Evolutionary conservation across 2,888 invertebrate genomes (phyloP).

Genomic region (Pterostichus niger): DNA sequence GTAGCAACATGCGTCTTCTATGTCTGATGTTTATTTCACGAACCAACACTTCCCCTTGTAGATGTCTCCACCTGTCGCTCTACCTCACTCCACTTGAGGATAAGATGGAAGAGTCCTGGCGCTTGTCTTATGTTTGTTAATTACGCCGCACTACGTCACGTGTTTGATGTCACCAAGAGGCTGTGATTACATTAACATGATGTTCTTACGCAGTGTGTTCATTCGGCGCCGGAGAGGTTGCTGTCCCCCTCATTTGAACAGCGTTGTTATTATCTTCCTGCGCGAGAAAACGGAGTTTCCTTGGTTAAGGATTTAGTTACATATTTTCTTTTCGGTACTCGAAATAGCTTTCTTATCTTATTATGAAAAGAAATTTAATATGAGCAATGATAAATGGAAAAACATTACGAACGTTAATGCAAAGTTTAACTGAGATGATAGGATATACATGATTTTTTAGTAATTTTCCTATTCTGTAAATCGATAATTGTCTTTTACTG

Average conservation of each 20-base stretch:
- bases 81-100: not conserved
- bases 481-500: too few species aligned
- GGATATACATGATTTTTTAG: too few species aligned
- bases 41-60: slow-evolving; percentile 15
- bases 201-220: slow-evolving; percentile 24
- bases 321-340: not conserved
- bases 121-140: slow-evolving; percentile 63
- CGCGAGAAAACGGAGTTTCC: not conserved
- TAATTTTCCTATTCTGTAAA: too few species aligned
- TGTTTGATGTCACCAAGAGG: slow-evolving; percentile 60
- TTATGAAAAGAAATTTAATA: not conserved
- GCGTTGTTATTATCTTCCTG: not conserved
- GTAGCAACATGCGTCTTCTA: not conserved
- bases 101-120: slow-evolving; percentile 46
- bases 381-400: not conserved
- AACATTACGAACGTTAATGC: not conserved
- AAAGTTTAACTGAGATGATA: not conserved
- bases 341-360: slow-evolving; percentile 4
- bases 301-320: not conserved
- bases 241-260: not conserved
- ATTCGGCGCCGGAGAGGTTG: not conserved
- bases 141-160: slow-evolving; percentile 48
- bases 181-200: slow-evolving; percentile 62
- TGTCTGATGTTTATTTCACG: slow-evolving; percentile 12
- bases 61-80: slow-evolving; percentile 11